These are phyloP conservation scores for Taxidea taxus DNA, from an alignment of 2,113 vertebrate species.

Conservation along the genomic window DNA sequence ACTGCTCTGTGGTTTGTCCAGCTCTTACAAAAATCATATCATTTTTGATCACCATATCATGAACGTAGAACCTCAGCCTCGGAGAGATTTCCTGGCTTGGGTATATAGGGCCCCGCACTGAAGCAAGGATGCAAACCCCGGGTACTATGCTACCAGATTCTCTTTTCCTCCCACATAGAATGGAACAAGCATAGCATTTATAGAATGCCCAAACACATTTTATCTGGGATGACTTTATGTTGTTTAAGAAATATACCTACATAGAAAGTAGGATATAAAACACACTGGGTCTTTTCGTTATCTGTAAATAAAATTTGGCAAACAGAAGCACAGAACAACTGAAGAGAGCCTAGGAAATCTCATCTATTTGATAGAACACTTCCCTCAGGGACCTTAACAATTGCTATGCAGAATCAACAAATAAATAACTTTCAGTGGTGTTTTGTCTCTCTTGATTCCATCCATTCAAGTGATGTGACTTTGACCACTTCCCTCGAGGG, in stretches of 20 bases:
- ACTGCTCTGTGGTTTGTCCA: background rate
- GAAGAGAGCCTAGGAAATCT: background rate
- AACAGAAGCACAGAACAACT: conserved; percentile 3
- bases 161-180: background rate
- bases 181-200: background rate
- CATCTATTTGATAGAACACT: background rate
- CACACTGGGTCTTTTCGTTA: background rate
- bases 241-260: background rate
- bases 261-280: background rate
- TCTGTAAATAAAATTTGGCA: background rate
- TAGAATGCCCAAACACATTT: background rate
- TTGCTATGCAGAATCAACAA: conserved; percentile 46
- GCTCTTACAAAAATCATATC: background rate
- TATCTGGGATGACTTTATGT: background rate
- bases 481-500: background rate
- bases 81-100: background rate
- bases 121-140: background rate
- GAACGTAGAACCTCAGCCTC: background rate
- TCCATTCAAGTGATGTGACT: background rate
- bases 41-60: background rate
- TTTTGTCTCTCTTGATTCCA: conserved; percentile 53
- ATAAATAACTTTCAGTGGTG: conserved; percentile 14
- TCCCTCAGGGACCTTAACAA: background rate
- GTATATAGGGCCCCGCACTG: background rate
- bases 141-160: background rate